phyloP scores from a whole-genome alignment of 64 coral and sea anemone species.

The Stichodactyla mertensii region DNA sequence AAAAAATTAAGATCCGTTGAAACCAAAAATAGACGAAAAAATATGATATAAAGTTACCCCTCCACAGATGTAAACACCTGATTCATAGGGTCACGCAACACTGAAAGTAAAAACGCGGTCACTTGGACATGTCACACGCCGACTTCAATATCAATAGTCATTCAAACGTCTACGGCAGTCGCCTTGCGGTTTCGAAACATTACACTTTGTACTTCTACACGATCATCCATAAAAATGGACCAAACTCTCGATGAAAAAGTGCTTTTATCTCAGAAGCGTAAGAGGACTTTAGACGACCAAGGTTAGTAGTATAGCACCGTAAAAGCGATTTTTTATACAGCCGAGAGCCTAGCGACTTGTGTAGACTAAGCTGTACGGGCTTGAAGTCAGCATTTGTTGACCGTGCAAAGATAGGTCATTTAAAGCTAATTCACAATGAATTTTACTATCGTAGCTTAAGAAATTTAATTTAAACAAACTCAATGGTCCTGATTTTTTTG shows the following conservation, averaged over 20 bases:
- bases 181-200: conserved; percentile 11
- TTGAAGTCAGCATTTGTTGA: background rate
- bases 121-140: conserved; percentile 8
- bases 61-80: background rate
- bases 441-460: background rate
- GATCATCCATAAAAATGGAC: background rate
- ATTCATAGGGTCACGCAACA: background rate
- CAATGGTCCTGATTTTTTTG: background rate
- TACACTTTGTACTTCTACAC: background rate
- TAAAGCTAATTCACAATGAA: background rate
- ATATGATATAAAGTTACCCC: too few species aligned
- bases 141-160: conserved; percentile 19
- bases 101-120: background rate
- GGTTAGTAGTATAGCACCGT: background rate
- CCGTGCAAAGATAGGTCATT: conserved; percentile 2
- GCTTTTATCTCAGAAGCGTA: background rate
- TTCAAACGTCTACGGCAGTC: background rate
- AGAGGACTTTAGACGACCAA: background rate
- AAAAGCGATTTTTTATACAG: background rate
- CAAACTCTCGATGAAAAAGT: background rate
- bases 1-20: background rate
- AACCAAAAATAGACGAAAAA: background rate
- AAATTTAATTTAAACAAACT: background rate
- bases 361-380: background rate
- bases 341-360: background rate